Percentiles rank a stretch among this genome's conserved stretches.
Conservation (phyloP, 2,113 vertebrate genomes). For the Microtus richardsoni region DNA sequence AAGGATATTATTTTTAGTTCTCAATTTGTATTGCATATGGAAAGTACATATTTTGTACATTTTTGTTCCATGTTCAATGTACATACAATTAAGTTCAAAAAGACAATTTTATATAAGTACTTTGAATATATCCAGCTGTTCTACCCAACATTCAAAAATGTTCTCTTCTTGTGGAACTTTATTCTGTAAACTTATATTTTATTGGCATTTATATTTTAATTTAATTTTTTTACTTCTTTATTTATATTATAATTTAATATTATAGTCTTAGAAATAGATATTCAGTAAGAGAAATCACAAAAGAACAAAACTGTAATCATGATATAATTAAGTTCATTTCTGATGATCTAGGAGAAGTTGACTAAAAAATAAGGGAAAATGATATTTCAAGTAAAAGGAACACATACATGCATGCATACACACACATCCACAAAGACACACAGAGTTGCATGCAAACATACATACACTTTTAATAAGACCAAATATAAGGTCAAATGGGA, state of each 20-base stretch:
- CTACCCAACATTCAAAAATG: background rate
- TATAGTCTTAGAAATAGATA: background rate
- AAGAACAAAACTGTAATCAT: background rate
- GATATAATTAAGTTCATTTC: background rate
- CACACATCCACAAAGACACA: too few species aligned
- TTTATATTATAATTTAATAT: background rate
- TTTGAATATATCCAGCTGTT: background rate
- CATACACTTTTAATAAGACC: background rate
- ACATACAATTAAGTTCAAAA: background rate
- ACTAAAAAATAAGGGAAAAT: background rate
- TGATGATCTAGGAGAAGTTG: background rate
- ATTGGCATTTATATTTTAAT: background rate
- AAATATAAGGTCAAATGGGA: background rate
- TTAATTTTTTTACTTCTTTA: background rate
- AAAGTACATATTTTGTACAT: background rate
- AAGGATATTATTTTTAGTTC: background rate
- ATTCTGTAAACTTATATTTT: background rate
- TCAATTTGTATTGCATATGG: background rate
- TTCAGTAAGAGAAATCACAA: background rate
- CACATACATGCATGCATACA: background rate
- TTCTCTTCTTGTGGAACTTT: background rate
- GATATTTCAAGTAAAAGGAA: background rate
- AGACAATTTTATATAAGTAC: background rate
- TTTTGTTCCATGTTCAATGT: background rate
- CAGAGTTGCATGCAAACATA: background rate